Percentiles rank a stretch among this genome's conserved stretches.
Evolutionary conservation across 2,888 invertebrate species (phyloP).

Genomic region (Latrodectus hesperus): DNA sequence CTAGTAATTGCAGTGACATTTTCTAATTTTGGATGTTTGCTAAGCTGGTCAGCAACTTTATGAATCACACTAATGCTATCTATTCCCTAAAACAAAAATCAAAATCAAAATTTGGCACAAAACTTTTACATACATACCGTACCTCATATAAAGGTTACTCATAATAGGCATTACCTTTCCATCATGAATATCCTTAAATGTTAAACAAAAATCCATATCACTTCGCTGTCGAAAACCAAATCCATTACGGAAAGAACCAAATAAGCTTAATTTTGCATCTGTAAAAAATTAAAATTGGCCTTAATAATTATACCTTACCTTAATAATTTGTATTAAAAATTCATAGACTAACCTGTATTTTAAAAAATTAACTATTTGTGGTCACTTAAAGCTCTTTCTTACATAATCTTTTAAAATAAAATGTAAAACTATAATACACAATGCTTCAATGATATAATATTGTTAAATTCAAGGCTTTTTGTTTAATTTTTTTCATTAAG

Average conservation of each 20-base stretch:
- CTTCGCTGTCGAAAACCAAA: constrained; percentile 78
- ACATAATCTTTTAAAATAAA: too few species aligned
- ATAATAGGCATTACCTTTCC: constrained; percentile 73
- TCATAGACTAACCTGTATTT: too few species aligned
- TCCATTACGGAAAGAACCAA: constrained; percentile 80
- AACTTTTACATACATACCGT: not conserved
- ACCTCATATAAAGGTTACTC: not conserved
- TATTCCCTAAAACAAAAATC: constrained; percentile 72
- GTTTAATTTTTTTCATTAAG: too few species aligned
- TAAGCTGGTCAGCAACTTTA: constrained; percentile 75
- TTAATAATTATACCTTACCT: too few species aligned
- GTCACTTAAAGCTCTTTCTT: too few species aligned
- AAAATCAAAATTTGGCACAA: not conserved
- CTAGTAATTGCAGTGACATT: constrained; percentile 77
- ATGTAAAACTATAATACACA: too few species aligned
- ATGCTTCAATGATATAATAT: too few species aligned
- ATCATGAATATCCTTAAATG: constrained; percentile 75
- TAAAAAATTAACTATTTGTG: too few species aligned
- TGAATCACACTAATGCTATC: constrained; percentile 75
- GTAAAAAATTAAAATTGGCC: constrained; percentile 70
- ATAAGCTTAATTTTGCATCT: constrained; percentile 77
- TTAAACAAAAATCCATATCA: constrained; percentile 80
- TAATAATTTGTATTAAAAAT: too few species aligned
- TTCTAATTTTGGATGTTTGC: constrained; percentile 73
- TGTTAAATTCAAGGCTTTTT: too few species aligned